A percentile compares a stretch with the other conserved stretches of the same genome.
Evolutionary conservation across 1,140 invertebrate genomes (phyloP).

Genomic region (Anastatus disparis): DNA sequence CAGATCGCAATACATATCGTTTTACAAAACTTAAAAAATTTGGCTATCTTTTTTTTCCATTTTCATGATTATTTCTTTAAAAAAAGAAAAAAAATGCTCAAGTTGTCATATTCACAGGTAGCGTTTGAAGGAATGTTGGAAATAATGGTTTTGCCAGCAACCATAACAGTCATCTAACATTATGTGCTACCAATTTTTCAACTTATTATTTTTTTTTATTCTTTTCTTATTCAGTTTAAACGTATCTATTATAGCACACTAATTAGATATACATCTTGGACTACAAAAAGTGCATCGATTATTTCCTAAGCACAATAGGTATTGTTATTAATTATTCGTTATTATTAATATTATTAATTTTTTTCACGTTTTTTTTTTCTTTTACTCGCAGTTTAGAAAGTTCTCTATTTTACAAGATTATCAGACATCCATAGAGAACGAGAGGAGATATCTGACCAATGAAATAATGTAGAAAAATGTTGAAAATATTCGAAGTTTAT

Average conservation of each 20-base stretch:
- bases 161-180: conserved; percentile 37
- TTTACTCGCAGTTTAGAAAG: conserved; percentile 10
- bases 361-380: conserved; percentile 23
- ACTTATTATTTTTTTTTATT: no score
- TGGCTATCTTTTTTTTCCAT: not conserved
- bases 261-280: conserved; percentile 34
- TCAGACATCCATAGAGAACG: conserved; percentile 16
- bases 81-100: conserved; percentile 26
- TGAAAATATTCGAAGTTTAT: conserved; percentile 35
- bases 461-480: conserved; percentile 22
- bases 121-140: conserved; percentile 16
- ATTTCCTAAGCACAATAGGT: conserved; percentile 36
- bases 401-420: conserved; percentile 23
- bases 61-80: not conserved
- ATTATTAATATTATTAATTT: no score
- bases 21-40: not conserved
- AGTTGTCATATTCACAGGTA: conserved; percentile 26
- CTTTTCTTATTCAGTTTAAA: no score
- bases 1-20: not conserved
- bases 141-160: conserved; percentile 41
- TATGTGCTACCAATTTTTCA: conserved; percentile 14
- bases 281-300: conserved; percentile 36
- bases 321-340: no score
- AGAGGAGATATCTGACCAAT: conserved; percentile 1
- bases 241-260: conserved; percentile 14